These are phyloP conservation scores for Altica lythri DNA, from an alignment of 2,888 invertebrate genomes.

Conservation along the genomic window DNA sequence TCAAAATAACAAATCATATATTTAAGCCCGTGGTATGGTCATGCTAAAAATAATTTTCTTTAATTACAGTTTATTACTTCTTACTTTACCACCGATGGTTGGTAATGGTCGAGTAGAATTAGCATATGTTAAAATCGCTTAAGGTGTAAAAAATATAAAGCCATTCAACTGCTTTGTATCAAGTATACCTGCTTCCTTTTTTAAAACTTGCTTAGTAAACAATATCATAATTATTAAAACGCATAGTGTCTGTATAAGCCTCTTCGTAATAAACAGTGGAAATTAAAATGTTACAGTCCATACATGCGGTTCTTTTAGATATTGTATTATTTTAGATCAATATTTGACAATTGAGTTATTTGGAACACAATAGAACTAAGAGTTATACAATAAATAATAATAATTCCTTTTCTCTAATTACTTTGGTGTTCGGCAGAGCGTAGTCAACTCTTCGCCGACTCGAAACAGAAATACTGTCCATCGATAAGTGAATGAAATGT, in stretches of 20 bases:
- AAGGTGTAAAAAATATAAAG: constrained; percentile 9
- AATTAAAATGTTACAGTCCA: no score
- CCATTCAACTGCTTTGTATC: neutral
- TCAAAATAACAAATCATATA: constrained; percentile 59
- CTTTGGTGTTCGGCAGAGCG: no score
- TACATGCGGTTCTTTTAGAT: no score
- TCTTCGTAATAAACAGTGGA: no score
- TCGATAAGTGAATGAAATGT: no score
- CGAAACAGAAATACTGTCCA: no score
- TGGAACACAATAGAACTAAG: no score
- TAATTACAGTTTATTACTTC: constrained; percentile 57
- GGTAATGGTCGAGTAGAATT: constrained; percentile 29
- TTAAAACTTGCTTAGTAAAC: neutral
- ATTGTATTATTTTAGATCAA: no score
- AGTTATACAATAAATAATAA: no score
- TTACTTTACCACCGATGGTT: constrained; percentile 42
- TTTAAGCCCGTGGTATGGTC: constrained; percentile 53
- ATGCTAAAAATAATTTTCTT: constrained; percentile 57
- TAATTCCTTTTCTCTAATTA: no score
- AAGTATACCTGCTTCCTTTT: constrained; percentile 6
- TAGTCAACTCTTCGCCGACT: no score
- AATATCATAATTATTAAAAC: constrained; percentile 1
- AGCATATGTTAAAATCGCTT: constrained; percentile 23
- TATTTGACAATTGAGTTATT: no score
- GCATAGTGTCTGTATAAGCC: neutral